A percentile compares a stretch with the other conserved stretches of the same genome.
phyloP scores from a whole-genome alignment of 2,888 invertebrate species.

The Prosapia bicincta region DNA sequence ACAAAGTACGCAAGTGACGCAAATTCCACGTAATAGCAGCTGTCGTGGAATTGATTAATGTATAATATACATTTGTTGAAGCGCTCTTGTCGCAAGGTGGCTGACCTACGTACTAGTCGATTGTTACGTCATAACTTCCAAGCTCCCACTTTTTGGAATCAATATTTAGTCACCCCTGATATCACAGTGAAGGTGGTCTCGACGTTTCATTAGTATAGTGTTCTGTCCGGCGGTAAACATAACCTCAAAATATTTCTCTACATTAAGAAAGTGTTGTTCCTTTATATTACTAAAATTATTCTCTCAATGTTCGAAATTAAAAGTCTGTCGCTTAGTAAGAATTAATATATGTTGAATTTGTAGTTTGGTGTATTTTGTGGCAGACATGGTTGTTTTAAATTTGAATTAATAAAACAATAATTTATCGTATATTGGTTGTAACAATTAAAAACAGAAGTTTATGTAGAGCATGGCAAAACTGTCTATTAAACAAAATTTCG shows the following conservation, averaged over 20 bases:
- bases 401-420: no score
- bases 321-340: no score
- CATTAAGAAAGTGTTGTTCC: no score
- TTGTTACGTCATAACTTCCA: neutral
- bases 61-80: neutral
- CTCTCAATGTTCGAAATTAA: no score
- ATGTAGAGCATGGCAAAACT: slow-evolving; percentile 15
- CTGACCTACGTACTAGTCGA: neutral
- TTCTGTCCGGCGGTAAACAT: neutral
- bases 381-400: no score
- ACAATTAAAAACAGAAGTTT: neutral
- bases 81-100: neutral
- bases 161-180: slow-evolving; percentile 1
- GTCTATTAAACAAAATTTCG: slow-evolving; percentile 22
- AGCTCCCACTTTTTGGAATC: neutral
- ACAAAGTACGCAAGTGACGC: neutral
- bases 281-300: no score
- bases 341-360: no score
- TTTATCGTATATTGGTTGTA: no score
- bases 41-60: neutral
- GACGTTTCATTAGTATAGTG: neutral
- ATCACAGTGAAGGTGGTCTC: neutral
- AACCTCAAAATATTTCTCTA: neutral
- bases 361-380: no score
- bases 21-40: neutral